Base-by-base conservation (phyloP, 2,888 invertebrate genomes). In the Cetonia aurata region DNA sequence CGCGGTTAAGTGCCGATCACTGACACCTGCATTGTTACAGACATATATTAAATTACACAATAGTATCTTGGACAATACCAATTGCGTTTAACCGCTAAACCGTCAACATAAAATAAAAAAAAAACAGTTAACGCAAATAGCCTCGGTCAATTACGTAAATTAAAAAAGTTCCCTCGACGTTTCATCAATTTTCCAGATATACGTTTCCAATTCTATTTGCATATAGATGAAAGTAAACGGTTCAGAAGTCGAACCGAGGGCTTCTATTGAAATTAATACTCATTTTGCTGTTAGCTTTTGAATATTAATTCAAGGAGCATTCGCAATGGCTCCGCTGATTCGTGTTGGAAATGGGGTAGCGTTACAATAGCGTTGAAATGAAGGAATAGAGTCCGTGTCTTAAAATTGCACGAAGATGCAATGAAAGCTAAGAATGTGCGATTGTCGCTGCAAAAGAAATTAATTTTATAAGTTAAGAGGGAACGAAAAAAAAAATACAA, bases 181-280 rank as follows among this genome's bases (percentile, higher is more conserved):
- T 37, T 37, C 10, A 37, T 37, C 37, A 37, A 37, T 42, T 57
- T n/a, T 44, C 12, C 10, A 17, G 17, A 4, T 17, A 57, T 57
- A 12, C 41, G 19, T 57, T 57, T 57, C 57, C 57, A 42, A 57
- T 57, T 57, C 17, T 57, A 57, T 57, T 57, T 57, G 57, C 57
- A 57, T 57, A 57, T 57, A 57, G 42, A 57, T 44, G 44, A 42
- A 42, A 42, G 15, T 25, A 17, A 57, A 44, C 33, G 42, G 1
- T 57, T 42, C 6, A n/a, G 42, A 17, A 57, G 19, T 57, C 57
- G 6, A 42, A 2, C 55, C 9, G 37, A 19, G 12, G 42, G 57
- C 2, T n/a, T 57, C 42, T 42, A 57, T 57, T 57, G 42, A 57
- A 57, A 42, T 57, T 57, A 57, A 57, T 57, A n/a, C n/a, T 13